phyloP scores from a whole-genome alignment of 2,113 vertebrate species.

The Callospermophilus lateralis region DNA sequence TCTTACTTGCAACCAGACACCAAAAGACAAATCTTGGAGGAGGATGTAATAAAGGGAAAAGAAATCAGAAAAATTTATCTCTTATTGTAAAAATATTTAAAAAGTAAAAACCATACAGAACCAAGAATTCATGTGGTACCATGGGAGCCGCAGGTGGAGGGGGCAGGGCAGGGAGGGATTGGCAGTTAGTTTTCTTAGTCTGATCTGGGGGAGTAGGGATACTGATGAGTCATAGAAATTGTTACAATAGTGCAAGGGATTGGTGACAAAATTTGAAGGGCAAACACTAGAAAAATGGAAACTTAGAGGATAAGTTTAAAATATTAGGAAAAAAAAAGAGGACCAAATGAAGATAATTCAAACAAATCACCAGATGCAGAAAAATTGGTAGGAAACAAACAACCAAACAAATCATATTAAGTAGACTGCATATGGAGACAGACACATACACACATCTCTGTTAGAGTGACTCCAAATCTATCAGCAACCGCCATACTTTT shows the following conservation, averaged over 20 bases:
- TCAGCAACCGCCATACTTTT: background rate
- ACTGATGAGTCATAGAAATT: background rate
- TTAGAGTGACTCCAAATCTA: background rate
- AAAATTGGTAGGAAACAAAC: background rate
- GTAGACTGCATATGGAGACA: background rate
- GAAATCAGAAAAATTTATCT: background rate
- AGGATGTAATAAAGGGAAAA: background rate
- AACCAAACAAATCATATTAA: background rate
- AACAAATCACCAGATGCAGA: conserved; percentile 1
- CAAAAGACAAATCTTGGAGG: background rate
- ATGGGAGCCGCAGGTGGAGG: too few relatives aligned
- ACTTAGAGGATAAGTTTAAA: background rate
- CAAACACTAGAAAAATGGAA: conserved; percentile 13
- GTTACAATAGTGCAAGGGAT: background rate
- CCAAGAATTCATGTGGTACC: background rate
- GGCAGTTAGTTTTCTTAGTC: background rate
- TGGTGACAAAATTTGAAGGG: background rate
- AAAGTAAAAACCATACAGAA: background rate
- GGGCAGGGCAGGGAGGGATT: fast-evolving
- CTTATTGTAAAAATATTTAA: conserved; percentile 1
- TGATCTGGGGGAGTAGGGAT: background rate
- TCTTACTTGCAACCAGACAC: background rate
- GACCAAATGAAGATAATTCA: background rate
- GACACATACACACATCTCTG: background rate
- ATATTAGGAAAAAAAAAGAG: conserved; percentile 5